Conservation (phyloP, 2,888 invertebrate genomes). For the Patella ulyssiponensis region DNA sequence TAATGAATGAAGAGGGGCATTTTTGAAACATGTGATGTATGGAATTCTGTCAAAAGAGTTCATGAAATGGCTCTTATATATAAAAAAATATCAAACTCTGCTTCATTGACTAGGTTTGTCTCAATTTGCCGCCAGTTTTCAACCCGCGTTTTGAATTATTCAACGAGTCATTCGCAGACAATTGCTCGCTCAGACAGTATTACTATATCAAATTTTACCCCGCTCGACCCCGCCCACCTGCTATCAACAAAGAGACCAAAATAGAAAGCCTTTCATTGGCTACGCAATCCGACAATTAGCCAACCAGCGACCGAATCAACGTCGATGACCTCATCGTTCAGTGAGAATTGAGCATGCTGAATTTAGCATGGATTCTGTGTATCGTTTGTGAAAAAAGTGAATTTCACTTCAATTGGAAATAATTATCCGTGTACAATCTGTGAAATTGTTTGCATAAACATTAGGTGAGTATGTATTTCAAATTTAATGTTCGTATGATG, state of each 20-base stretch:
- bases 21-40: too few species aligned
- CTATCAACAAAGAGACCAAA: neutral
- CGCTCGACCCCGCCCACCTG: neutral
- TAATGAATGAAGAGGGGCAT: too few species aligned
- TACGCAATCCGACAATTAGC: neutral
- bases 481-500: neutral
- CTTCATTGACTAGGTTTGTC: too few species aligned
- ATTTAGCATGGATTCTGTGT: neutral
- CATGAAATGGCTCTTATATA: too few species aligned
- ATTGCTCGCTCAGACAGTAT: neutral
- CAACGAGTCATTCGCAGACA: too few species aligned
- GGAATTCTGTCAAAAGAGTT: too few species aligned
- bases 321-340: neutral
- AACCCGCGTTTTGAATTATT: too few species aligned
- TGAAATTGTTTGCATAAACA: neutral
- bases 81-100: too few species aligned
- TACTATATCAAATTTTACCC: conserved; percentile 1
- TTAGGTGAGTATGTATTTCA: neutral
- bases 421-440: too few species aligned
- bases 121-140: too few species aligned
- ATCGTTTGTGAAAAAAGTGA: too few species aligned
- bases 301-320: neutral
- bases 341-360: conserved; percentile 7
- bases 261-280: conserved; percentile 4
- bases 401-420: too few species aligned